phyloP scores from a whole-genome alignment of 2,113 vertebrate species.

The Eurystomus gularis region DNA sequence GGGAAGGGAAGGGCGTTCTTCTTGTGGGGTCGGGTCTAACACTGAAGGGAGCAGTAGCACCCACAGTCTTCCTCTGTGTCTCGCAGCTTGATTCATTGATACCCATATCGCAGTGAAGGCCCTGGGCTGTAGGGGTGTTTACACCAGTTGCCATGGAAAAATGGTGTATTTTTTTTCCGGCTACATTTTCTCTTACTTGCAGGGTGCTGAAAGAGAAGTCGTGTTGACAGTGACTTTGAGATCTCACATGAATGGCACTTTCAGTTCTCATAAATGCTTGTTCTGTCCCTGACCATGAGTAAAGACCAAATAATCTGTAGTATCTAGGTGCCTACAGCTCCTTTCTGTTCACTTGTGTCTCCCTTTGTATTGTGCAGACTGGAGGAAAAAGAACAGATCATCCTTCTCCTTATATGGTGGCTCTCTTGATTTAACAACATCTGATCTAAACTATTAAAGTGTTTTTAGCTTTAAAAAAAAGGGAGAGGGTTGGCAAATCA shows the following conservation, averaged over 20 bases:
- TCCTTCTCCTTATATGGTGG: neutral
- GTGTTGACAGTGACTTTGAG: neutral
- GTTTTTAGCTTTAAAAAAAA: neutral
- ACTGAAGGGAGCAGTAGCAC: neutral
- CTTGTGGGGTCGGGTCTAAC: neutral
- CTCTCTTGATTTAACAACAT: neutral
- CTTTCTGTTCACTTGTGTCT: neutral
- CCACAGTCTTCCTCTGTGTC: neutral
- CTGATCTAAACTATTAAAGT: neutral
- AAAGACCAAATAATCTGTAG: neutral
- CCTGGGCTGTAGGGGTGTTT: rapidly evolving
- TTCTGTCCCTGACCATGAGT: neutral
- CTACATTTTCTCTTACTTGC: neutral
- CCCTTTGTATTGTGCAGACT: neutral
- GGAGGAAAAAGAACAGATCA: neutral
- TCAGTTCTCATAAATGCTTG: neutral
- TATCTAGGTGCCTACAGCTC: neutral
- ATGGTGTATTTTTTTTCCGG: rapidly evolving
- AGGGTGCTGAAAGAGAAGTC: neutral
- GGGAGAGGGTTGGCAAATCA: rapidly evolving
- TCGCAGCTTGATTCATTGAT: neutral
- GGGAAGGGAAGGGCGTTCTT: too few species aligned
- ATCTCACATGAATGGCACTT: neutral
- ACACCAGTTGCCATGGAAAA: neutral
- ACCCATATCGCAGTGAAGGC: rapidly evolving